Evolutionary conservation across 2,888 invertebrate species (phyloP).

Genomic region (Brenthis daphne): DNA sequence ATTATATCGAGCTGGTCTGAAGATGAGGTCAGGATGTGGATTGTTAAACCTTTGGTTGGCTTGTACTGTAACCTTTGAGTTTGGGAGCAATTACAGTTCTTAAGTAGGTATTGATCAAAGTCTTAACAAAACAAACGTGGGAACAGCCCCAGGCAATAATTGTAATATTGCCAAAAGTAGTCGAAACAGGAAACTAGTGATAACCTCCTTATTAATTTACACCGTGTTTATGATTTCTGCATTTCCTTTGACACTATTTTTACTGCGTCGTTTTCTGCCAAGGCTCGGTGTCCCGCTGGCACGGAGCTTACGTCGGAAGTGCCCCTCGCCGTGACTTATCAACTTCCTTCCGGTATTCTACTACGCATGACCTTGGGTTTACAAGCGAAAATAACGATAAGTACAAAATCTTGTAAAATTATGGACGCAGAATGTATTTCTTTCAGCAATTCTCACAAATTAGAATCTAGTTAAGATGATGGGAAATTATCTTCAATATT

Average conservation of each 20-base stretch:
- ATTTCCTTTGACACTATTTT: conserved; percentile 21
- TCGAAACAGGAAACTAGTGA: neutral
- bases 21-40: too few species aligned
- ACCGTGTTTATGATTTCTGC: conserved; percentile 15
- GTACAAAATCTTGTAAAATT: neutral
- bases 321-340: conserved; percentile 29
- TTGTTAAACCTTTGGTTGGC: too few species aligned
- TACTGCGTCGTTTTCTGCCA: conserved; percentile 24
- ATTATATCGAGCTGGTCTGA: too few species aligned
- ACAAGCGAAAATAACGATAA: neutral
- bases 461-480: too few species aligned
- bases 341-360: conserved; percentile 25
- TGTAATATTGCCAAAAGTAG: too few species aligned
- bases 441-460: too few species aligned
- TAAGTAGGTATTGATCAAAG: too few species aligned
- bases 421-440: neutral
- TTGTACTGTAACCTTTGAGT: too few species aligned
- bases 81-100: too few species aligned
- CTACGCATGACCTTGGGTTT: conserved; percentile 19
- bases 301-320: conserved; percentile 24
- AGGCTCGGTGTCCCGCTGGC: conserved; percentile 27
- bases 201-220: conserved; percentile 1
- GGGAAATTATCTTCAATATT: too few species aligned
- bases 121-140: too few species aligned
- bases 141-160: too few species aligned